Base-by-base conservation (phyloP, 2,888 invertebrate genomes). In the Morpho helenor region DNA sequence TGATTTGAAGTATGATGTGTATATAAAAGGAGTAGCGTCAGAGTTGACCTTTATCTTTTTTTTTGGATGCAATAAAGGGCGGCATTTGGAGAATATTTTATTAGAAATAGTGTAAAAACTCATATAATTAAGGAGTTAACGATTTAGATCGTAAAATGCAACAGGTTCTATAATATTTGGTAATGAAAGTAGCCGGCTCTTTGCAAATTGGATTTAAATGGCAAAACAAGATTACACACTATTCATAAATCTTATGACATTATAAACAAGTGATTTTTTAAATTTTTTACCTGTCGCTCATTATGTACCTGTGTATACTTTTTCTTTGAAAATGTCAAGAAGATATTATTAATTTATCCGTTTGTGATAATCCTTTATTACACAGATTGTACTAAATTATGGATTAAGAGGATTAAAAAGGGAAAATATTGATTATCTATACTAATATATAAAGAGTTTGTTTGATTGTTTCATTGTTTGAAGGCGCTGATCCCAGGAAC, bases 171-270 rank as follows among this genome's bases (percentile, higher is more conserved):
- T 53, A 22, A 40, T 45, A 50, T 63, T 55, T 59, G 44, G 59
- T 59, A 61, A 61, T 49, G 55, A 59, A 52, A 63, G 56, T 54
- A 41, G n/a, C 49, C 42, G 16, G 49, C 46, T 49, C 46, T 31
- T 59, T 47, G 49, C 59, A 54, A 58, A 63, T 57, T 59, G 61
- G 56, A 52, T 56, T 42, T 39, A 59, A 59, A 54, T 63, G 59
- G 50, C 52, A 56, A 47, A 57, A 62, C 49, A 52, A 55, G 59
- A 61, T 57, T 54, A 56, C 40, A 46, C 45, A 10, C 44, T 44
- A 50, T 57, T 57, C 54, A 54, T 57, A 63, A 61, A 61, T 61
- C 63, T 57, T 59, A 41, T 50, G 49, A 40, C 41, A 61, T 59
- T 47, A 57, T 44, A 49, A 57, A 49, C 8, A 46, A 58, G 31